phyloP scores from a whole-genome alignment of 2,797 vertebrate species.

The Gambusia yucatana region DNA sequence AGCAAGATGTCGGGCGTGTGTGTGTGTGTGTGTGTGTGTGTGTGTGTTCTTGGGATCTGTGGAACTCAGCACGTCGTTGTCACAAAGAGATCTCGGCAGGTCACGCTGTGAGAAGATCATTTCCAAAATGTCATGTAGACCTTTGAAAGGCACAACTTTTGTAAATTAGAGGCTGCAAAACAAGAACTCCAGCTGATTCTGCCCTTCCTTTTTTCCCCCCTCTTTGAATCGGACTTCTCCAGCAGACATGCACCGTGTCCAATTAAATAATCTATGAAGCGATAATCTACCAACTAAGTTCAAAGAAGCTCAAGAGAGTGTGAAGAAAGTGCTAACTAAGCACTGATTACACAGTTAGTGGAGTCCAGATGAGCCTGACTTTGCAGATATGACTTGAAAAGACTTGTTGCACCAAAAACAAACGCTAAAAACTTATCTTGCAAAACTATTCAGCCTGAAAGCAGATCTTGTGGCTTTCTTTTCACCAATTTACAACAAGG shows the following conservation, averaged over 20 bases:
- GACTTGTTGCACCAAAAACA: neutral
- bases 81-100: constrained; percentile 55
- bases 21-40: no score
- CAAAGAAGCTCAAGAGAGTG: neutral
- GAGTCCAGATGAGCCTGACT: neutral
- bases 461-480: neutral
- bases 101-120: constrained; percentile 48
- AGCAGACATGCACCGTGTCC: neutral
- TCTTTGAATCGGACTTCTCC: neutral
- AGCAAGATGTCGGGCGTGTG: constrained; percentile 43
- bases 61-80: constrained; percentile 62
- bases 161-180: constrained; percentile 23
- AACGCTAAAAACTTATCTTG: neutral
- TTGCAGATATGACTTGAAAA: neutral
- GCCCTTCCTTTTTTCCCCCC: neutral
- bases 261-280: neutral
- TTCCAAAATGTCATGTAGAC: constrained; percentile 38
- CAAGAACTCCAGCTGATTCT: constrained; percentile 5
- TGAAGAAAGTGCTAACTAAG: neutral
- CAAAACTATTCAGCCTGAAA: neutral
- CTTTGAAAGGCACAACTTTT: constrained; percentile 31
- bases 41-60: constrained; percentile 28
- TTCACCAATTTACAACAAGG: neutral
- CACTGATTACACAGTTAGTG: neutral
- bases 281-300: neutral